These are phyloP conservation scores for Columba livia DNA, from an alignment of 2,113 vertebrate genomes.

Conservation along the genomic window DNA sequence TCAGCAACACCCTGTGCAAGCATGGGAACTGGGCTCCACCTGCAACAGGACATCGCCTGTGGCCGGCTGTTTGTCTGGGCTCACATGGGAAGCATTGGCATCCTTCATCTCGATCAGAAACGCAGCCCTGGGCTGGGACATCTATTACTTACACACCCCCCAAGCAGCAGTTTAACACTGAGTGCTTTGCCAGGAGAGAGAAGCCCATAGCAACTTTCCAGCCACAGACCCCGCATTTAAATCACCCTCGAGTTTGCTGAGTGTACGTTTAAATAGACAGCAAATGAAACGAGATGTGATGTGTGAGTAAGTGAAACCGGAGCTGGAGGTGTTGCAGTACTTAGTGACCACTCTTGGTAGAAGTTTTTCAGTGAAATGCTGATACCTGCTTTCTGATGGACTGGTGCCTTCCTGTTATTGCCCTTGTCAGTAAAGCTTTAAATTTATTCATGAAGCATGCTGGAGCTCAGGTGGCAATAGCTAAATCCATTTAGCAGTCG, in stretches of 20 bases:
- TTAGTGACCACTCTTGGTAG: not conserved
- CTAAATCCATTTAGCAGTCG: conserved; percentile 74
- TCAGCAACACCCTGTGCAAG: fast-evolving
- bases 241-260: not conserved
- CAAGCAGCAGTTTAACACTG: not conserved
- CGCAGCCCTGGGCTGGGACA: not conserved
- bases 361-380: not conserved
- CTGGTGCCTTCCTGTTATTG: conserved; percentile 21
- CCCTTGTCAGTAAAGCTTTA: conserved; percentile 63
- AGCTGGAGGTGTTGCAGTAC: not conserved
- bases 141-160: not conserved
- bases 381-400: conserved; percentile 35
- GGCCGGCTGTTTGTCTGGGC: not conserved
- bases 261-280: not conserved
- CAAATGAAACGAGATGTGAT: not conserved
- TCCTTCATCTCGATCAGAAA: not conserved
- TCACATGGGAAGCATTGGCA: fast-evolving
- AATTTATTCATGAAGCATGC: conserved; percentile 72
- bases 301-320: not conserved
- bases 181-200: not conserved
- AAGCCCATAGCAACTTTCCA: not conserved
- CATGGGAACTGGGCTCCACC: not conserved
- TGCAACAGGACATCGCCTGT: fast-evolving
- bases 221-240: not conserved
- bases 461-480: conserved; percentile 75